These are phyloP conservation scores for Astropecten irregularis DNA, from an alignment of 53 echinoderm and acorn worm species.

Conservation along the genomic window DNA sequence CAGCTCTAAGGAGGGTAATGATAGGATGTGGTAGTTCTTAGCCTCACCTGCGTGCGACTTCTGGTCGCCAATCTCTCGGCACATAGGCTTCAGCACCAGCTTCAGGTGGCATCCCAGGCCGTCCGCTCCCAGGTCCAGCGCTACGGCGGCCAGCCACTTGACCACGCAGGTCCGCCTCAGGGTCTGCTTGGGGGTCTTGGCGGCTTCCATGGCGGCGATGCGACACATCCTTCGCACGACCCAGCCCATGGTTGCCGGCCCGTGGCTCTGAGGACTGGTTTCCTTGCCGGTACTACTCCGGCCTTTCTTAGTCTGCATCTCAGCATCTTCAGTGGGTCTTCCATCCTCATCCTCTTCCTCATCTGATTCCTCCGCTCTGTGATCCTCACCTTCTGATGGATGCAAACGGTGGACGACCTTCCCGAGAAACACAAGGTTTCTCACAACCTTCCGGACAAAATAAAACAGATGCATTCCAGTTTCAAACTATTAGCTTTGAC, in stretches of 20 bases:
- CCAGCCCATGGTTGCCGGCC: conserved; percentile 56
- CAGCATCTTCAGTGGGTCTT: conserved; percentile 6
- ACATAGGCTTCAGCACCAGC: conserved; percentile 69
- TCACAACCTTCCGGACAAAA: conserved; percentile 64
- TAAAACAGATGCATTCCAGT: not conserved
- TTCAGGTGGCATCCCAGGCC: conserved; percentile 59
- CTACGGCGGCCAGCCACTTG: conserved; percentile 88
- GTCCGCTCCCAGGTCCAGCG: conserved; percentile 73
- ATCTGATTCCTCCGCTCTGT: conserved; percentile 25
- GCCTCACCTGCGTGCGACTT: conserved; percentile 78
- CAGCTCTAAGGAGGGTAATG: too few species aligned
- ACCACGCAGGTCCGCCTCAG: conserved; percentile 71
- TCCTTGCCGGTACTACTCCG: too few species aligned
- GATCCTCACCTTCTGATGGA: conserved; percentile 15
- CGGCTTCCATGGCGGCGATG: conserved; percentile 68
- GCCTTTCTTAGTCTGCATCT: not conserved
- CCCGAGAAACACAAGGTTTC: conserved; percentile 84
- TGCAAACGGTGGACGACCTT: conserved; percentile 77
- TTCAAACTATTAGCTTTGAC: too few species aligned
- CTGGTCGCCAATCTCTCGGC: conserved; percentile 73
- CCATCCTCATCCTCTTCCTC: conserved; percentile 35
- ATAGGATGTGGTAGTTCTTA: too few species aligned
- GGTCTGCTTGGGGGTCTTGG: conserved; percentile 69
- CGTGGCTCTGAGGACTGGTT: not conserved
- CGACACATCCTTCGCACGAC: conserved; percentile 69